A percentile compares a stretch with the other conserved stretches of the same genome.
Conservation (phyloP, 2,888 invertebrate species). For the Monopis laevigella region DNA sequence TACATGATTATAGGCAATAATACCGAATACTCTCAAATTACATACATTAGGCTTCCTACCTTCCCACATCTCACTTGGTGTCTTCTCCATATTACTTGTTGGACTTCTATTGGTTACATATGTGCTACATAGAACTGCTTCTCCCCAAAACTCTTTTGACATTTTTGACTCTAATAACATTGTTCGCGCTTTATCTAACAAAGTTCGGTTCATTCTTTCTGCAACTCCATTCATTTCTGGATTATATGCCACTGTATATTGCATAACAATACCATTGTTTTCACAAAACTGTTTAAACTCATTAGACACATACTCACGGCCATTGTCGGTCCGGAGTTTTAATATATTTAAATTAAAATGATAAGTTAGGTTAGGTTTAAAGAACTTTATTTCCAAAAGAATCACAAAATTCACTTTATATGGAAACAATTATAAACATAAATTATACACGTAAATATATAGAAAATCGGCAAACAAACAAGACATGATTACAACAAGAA, state of each 20-base stretch:
- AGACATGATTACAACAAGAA: no score
- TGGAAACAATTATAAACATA: no score
- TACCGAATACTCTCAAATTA: constrained; percentile 2
- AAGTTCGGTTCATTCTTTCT: constrained; percentile 19
- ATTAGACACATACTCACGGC: constrained; percentile 2
- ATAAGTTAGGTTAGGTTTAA: no score
- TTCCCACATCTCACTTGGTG: neutral
- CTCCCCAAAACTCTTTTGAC: neutral
- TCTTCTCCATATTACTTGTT: neutral
- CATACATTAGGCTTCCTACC: neutral
- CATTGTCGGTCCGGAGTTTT: no score
- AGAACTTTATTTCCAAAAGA: no score
- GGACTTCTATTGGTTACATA: neutral
- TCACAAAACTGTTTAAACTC: constrained; percentile 15
- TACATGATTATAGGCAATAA: neutral
- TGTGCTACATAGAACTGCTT: neutral
- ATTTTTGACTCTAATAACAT: constrained; percentile 12
- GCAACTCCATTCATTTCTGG: no score
- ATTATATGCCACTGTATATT: constrained; percentile 19
- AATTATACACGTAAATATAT: no score
- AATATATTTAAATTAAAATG: constrained; percentile 17
- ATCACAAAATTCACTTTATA: no score
- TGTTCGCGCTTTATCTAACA: constrained; percentile 18
- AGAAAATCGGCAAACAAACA: no score
- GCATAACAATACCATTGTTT: constrained; percentile 2